Base-by-base conservation (phyloP, 2,797 vertebrate genomes). In the Chanos chanos region DNA sequence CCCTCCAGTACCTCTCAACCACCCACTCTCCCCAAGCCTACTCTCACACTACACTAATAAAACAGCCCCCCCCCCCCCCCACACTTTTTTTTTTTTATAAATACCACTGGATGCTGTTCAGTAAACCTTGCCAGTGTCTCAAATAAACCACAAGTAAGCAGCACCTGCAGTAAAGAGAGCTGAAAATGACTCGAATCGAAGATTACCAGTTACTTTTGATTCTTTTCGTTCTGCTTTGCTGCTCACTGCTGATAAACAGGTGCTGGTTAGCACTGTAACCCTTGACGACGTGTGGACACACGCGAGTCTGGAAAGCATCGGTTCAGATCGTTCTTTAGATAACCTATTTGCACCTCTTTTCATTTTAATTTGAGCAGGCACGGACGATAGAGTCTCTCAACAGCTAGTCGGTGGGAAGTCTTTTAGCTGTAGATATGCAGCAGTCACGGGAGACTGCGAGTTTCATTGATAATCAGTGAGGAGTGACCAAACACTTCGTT, bases 11-110 rank as follows among this genome's bases (percentile, higher is more conserved):
- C 62, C 68, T 21, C n/a, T 10, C 48, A 40, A 49, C 44, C 64
- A 22, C 24, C 33, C 16, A 49, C 64, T 34, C 15, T 27, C 5
- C 21, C 49, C 44, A 12, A 76, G 74, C 69, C 73, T 77, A 86
- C 80, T 81, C 81, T n/a, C n/a, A n/a, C n/a, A n/a, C n/a, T n/a
- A 79, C 79, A 75, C 82, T 84, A 84, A 85, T 82, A 85, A 89
- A 85, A 83, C 75, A 78, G 71, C 47, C 44, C 75, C 76, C 71
- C 76, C n/a, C n/a, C n/a, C n/a, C n/a, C n/a, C n/a, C n/a, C n/a
- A n/a, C n/a, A n/a, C n/a, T n/a, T n/a, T n/a, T n/a, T n/a, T n/a
- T n/a, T n/a, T n/a, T n/a, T n/a, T n/a, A 81, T 86, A 84, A 87
- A 87, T 65, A 73, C 76, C 57, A 27, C 81, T 82, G 82, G 81